Conservation (phyloP, 2,888 invertebrate species). For the Metacarcinus magister region DNA sequence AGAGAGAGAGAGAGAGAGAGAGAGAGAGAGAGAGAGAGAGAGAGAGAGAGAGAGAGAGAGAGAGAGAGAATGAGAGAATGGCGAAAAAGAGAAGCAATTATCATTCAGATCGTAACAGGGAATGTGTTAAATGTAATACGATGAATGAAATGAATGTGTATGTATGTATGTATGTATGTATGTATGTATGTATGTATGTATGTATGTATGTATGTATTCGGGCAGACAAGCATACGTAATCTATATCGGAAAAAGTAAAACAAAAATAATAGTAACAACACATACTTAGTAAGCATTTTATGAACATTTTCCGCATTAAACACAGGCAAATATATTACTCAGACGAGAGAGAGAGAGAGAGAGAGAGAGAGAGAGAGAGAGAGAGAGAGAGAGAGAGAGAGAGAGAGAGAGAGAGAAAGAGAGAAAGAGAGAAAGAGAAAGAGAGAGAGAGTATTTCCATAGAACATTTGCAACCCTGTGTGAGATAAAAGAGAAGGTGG, state of each 20-base stretch:
- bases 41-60: not conserved
- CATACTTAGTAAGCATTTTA: not conserved
- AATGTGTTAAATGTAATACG: not conserved
- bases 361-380: too few relatives aligned
- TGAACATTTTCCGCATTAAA: not conserved
- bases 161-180: slow-evolving; percentile 14
- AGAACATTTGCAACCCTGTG: not conserved
- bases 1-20: not conserved
- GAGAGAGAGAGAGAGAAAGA: too few relatives aligned
- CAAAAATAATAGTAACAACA: not conserved
- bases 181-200: slow-evolving; percentile 32
- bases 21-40: not conserved
- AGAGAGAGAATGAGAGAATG: not conserved
- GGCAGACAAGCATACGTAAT: not conserved
- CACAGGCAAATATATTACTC: not conserved
- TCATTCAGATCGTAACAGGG: not conserved
- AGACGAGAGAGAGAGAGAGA: not conserved
- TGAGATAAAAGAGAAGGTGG: not conserved
- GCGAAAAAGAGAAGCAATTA: not conserved
- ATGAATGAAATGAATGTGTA: not conserved
- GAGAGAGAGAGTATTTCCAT: not conserved
- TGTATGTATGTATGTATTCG: slow-evolving; percentile 19
- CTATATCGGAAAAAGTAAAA: not conserved
- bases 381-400: too few relatives aligned
- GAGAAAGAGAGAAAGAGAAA: not conserved